Conservation (phyloP, 2,113 vertebrate species). For the Asarcornis scutulata region DNA sequence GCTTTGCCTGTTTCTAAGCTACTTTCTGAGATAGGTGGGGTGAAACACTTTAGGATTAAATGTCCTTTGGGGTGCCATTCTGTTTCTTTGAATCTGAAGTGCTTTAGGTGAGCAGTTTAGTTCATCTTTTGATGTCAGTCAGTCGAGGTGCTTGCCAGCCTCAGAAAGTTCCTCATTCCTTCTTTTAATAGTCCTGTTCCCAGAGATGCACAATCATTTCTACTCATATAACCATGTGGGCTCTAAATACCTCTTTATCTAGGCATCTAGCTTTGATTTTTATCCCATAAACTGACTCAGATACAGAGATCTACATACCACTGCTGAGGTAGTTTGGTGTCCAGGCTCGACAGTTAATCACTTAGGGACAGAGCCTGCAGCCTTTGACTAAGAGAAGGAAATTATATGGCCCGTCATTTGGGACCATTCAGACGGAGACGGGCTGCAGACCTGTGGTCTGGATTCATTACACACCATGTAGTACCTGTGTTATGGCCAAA, state of each 20-base stretch:
- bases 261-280: not conserved
- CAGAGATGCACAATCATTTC: not conserved
- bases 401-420: not conserved
- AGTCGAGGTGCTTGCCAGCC: not conserved
- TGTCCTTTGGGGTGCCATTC: not conserved
- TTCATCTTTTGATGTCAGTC: not conserved
- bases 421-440: not conserved
- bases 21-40: not conserved
- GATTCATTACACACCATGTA: not conserved
- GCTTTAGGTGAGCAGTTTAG: not conserved
- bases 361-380: not conserved
- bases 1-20: not conserved
- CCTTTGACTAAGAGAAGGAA: not conserved
- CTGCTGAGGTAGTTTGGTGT: not conserved
- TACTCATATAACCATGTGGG: not conserved
- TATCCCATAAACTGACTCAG: not conserved
- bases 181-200: not conserved
- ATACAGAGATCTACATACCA: not conserved
- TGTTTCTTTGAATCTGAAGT: not conserved
- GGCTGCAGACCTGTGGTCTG: not conserved
- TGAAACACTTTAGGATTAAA: not conserved
- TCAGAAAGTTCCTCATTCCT: constrained; percentile 4
- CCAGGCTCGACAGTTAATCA: not conserved
- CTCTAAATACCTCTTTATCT: not conserved
- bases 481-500: not conserved